Evolutionary conservation across 2,888 invertebrate genomes (phyloP).

Genomic region (Scelioninae gen. 1): DNA sequence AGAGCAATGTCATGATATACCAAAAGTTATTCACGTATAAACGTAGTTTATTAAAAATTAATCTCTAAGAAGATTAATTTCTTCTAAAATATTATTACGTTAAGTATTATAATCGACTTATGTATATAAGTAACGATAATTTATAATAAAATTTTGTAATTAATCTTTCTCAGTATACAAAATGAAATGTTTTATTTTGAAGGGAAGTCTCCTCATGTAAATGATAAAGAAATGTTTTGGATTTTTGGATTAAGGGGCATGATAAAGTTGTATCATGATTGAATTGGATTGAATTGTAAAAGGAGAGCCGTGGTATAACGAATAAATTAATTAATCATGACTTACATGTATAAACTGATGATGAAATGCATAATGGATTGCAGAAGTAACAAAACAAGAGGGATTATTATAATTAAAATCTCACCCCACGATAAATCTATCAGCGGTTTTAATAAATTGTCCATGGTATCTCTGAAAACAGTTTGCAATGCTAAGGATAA

Average conservation of each 20-base stretch:
- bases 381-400: neutral
- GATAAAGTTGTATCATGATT: conserved; percentile 28
- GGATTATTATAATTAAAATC: conserved; percentile 10
- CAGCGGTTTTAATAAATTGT: conserved; percentile 19
- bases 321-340: conserved; percentile 27
- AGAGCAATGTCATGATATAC: no score
- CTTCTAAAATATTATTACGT: no score
- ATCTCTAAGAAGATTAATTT: no score
- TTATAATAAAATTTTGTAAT: no score
- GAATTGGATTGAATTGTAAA: neutral
- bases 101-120: no score
- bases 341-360: conserved; percentile 10
- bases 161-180: no score
- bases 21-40: no score
- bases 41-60: no score
- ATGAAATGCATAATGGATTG: conserved; percentile 32
- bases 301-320: neutral
- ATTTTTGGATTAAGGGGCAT: conserved; percentile 8
- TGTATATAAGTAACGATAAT: no score
- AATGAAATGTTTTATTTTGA: conserved; percentile 27
- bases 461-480: neutral
- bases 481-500: neutral
- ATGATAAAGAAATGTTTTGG: conserved; percentile 35
- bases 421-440: conserved; percentile 26
- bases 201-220: conserved; percentile 27